Base-by-base conservation (phyloP, 2,113 vertebrate species). In the Drymodes brunneopygia region DNA sequence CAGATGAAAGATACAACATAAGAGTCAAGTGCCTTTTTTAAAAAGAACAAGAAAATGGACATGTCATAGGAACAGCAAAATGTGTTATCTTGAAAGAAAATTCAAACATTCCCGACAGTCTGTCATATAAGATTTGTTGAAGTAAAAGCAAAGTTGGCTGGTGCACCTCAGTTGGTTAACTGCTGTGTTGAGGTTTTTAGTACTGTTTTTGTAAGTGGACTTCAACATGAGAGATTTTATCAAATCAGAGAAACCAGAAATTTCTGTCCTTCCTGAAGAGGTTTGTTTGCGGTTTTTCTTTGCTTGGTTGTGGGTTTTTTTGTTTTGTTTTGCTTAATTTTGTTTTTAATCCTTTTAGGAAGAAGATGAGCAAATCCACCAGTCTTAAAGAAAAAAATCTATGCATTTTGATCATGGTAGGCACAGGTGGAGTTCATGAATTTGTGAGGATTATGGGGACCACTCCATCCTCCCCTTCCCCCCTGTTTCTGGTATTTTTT, bases 81-180 rank as follows among this genome's bases (percentile, higher is more conserved):
- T 75, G 75, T 81, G 45, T 88, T 94, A 78, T 74, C 79, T 81
- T 86, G 81, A 90, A 92, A 67, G 64, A 90, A 86, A 92, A 93
- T 51, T 65, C 74, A 61, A 86, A 60, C 31, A 20, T 12, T 89
- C 42, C 25, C 0, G 62, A 82, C 86, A 88, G 64, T 80, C 66
- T 95, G 91, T 94, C 88, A 31, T 48, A 58, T 12, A 72, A 71
- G 64, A 92, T 92, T 91, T 95, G 15, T 78, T 84, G 86, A 79
- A 86, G 72, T 86, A 65, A 75, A 67, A 56, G 40, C 47, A 71
- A 79, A 79, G 44, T 89, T 92, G 35, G 21, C 53, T 64, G 44
- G n/a, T 89, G 42, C 27, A 79, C 77, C 42, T 62, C 42, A 33
- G 31, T 15, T 84, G 40, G 44, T 47, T 90, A 51, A 56, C 60